Evolutionary conservation across 1,140 invertebrate species (phyloP), one percentile per base, ranked within the genome.

Genomic region (Drosophila pachea): DNA sequence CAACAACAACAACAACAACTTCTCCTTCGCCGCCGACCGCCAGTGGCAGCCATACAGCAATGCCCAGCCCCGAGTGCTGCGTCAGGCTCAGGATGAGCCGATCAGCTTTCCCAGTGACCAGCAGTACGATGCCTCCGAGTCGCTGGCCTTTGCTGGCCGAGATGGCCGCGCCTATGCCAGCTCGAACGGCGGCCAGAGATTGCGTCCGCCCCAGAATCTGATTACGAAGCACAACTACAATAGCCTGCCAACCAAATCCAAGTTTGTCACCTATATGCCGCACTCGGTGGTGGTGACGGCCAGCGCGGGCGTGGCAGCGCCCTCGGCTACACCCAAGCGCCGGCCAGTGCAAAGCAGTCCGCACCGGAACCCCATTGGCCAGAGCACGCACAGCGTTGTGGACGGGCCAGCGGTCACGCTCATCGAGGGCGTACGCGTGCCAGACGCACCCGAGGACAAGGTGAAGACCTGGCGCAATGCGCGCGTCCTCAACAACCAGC

Each of bases 401-500:
- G 83, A 88, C 42, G 87, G 87, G 0, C 87, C 87, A 0, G 87
- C 87, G 4, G 78, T 88, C n/a, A 86, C 94, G 0, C 92, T 96
- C 32, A 94, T 97, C 33, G 93, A 95, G 56, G 95, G 95, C 0
- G 91, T 95, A 1, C 91, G 95, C 56, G 93, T 96, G 14, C 95
- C 95, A 0, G 95, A 97, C 73, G 94, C 95, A 58, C 94, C 95
- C 47, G 92, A 93, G 47, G 95, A 97, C 76, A 93, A 93, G 60
- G 88, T 91, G 8, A 94, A 95, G 78, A 94, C 92, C 2, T 97
- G 95, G 95, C 91, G 95, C 50, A 97, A 97, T 89, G 95, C 95
- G 0, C 90, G 95, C 62, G 95, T 97, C 2, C 95, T 97, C 29
- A 96, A 97, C 75, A 94, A 94, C 45, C 92, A 94, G 87, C 81